phyloP scores from a whole-genome alignment of 2,797 vertebrate species.

The Etheostoma nigrum region DNA sequence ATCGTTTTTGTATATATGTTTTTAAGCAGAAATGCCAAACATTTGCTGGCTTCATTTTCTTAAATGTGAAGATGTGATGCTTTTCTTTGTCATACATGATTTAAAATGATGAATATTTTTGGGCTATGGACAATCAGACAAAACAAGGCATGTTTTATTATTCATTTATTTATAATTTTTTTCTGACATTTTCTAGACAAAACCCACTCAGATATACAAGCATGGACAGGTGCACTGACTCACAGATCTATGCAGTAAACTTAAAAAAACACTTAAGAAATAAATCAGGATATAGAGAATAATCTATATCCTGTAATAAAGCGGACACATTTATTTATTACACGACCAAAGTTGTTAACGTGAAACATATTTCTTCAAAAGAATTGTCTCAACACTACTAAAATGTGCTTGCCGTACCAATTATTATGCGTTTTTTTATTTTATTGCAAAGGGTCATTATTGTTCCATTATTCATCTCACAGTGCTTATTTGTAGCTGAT shows the following conservation, averaged over 20 bases:
- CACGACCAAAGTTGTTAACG: neutral
- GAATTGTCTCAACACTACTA: constrained; percentile 4
- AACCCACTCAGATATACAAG: neutral
- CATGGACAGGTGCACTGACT: constrained; percentile 4
- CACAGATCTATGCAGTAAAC: neutral
- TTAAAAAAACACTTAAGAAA: constrained; percentile 10
- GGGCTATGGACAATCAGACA: neutral
- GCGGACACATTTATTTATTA: neutral
- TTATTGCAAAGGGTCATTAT: constrained; percentile 27
- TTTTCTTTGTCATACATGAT: constrained; percentile 3
- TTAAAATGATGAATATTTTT: neutral
- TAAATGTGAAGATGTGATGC: neutral
- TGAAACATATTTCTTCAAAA: constrained; percentile 22
- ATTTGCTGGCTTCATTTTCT: neutral
- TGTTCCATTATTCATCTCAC: constrained; percentile 52
- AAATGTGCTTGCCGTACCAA: constrained; percentile 3
- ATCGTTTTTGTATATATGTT: neutral
- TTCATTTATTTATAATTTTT: neutral
- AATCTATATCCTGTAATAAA: neutral
- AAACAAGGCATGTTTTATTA: neutral
- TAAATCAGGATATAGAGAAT: neutral
- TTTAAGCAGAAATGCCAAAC: neutral
- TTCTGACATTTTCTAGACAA: neutral
- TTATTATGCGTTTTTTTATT: constrained; percentile 6
- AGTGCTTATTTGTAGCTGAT: constrained; percentile 37